Evolutionary conservation across 2,888 invertebrate genomes (phyloP), one percentile per base, ranked within the genome.

Genomic region (Hirtodrosophila cameraria): DNA sequence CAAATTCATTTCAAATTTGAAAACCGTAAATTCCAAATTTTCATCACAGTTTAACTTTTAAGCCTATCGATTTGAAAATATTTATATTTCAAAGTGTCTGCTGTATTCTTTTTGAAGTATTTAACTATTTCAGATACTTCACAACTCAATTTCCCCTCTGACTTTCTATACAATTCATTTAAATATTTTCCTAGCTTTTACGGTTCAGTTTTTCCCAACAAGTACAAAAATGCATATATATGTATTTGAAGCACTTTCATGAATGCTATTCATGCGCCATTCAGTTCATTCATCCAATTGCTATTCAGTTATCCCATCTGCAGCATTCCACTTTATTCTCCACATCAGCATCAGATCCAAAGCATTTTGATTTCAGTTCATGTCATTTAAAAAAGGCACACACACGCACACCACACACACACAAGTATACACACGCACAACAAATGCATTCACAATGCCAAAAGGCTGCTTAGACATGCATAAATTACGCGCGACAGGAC

Each of bases 401-500:
- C 18, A 49, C 23, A 43, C 33, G 11, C 7, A 48, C 41, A 13
- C 30, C 27, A 35, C 55, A 33, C 9, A 9, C 20, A 33, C 35
- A 12, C 50, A 50, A 11, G 18, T 16, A 15, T 23, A 20, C 42
- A 13, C 33, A 41, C 18, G 38, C 28, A 38, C 35, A 25, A 2
- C 13, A 39, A 30, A 20, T 31, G 31, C 42, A 52, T 25, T 31
- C 39, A 52, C 35, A 53, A 41, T 55, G 43, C 12, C 52, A 55
- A 68, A 69, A 69, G 71, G 50, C 63, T 65, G 81, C 68, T 81
- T 81, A 73, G 80, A 75, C 64, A 67, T 79, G 84, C 77, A 79
- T 76, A 80, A 79, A 83, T 83, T 83, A 70, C 35, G 57, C 63
- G 62, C 53, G 65, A 62, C 66, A 69, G 80, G 50, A 43, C 50